These are phyloP conservation scores for Fregata magnificens DNA, from an alignment of 2,113 vertebrate genomes.

Conservation along the genomic window DNA sequence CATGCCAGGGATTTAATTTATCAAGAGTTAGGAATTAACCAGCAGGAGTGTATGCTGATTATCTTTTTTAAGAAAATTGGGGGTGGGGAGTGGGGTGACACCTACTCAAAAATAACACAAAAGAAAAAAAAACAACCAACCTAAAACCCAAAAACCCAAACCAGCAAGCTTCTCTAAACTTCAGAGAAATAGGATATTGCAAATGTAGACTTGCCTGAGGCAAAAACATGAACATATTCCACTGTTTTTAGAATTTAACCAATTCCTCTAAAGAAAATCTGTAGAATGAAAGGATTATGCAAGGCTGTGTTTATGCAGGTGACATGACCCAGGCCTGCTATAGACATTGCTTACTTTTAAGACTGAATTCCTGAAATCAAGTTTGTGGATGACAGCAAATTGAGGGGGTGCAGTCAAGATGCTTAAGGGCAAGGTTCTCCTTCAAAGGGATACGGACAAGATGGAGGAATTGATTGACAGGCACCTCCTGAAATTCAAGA, in stretches of 20 bases:
- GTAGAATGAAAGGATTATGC: neutral
- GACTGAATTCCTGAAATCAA: neutral
- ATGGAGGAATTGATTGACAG: neutral
- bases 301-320: neutral
- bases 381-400: neutral
- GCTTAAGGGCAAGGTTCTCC: neutral
- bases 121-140: neutral
- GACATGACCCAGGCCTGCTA: neutral
- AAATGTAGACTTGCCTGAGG: neutral
- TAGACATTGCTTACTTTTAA: neutral
- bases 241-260: neutral
- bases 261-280: neutral
- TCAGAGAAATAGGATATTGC: neutral
- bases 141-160: accelerated
- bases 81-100: neutral
- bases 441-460: neutral
- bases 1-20: neutral
- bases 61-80: neutral
- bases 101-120: neutral
- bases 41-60: neutral
- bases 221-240: neutral
- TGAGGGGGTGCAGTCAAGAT: neutral
- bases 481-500: neutral
- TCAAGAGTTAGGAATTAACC: neutral
- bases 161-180: neutral